Evolutionary conservation across 2,888 invertebrate species (phyloP).

Genomic region (Plagodis dolabraria): DNA sequence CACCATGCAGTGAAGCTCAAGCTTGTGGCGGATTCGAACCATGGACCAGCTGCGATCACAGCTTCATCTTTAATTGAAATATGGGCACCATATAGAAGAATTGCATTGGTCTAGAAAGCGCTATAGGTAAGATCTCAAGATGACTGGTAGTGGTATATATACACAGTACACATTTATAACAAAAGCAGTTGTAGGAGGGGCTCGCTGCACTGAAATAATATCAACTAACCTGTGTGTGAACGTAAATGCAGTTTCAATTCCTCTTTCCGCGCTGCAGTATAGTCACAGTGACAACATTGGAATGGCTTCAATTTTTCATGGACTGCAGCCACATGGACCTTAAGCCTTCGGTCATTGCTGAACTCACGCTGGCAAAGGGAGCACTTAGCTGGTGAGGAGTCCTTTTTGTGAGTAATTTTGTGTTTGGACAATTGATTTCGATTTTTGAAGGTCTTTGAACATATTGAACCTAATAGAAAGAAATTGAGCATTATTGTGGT

Average conservation of each 20-base stretch:
- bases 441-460: constrained; percentile 92
- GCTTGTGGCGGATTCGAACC: too few species aligned
- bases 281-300: constrained; percentile 88
- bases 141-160: too few species aligned
- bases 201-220: constrained; percentile 22
- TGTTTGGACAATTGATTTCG: constrained; percentile 92
- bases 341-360: constrained; percentile 78
- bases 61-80: too few species aligned
- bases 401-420: constrained; percentile 84
- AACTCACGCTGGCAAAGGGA: constrained; percentile 86
- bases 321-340: constrained; percentile 84
- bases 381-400: constrained; percentile 68
- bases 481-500: neutral
- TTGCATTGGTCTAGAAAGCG: too few species aligned
- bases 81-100: too few species aligned
- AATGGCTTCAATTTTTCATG: constrained; percentile 88
- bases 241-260: constrained; percentile 88
- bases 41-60: too few species aligned
- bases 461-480: constrained; percentile 78
- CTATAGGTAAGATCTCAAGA: too few species aligned
- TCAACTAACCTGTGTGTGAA: constrained; percentile 87
- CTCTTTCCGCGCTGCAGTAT: constrained; percentile 87
- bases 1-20: too few species aligned
- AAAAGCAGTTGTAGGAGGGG: too few species aligned
- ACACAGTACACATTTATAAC: too few species aligned